Percentiles rank a stretch among this genome's conserved stretches.
phyloP scores from a whole-genome alignment of 1,140 invertebrate genomes.

The Habropoda laboriosa region DNA sequence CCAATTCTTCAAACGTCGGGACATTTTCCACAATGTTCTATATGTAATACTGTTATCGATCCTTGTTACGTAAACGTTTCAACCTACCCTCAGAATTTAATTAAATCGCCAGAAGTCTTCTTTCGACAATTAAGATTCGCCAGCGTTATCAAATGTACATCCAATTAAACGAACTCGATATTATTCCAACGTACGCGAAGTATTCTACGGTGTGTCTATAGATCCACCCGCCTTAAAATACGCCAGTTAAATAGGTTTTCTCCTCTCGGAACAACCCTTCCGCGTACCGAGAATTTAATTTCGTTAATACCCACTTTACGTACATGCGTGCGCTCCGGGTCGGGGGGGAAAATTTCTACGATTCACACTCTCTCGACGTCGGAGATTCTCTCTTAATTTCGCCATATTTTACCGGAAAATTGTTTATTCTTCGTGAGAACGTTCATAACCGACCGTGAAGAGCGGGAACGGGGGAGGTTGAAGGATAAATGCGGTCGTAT shows the following conservation, averaged over 20 bases:
- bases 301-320: slow-evolving; percentile 35
- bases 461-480: not conserved
- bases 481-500: slow-evolving; percentile 29
- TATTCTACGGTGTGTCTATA: slow-evolving; percentile 8
- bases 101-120: not conserved
- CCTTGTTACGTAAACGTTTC: not conserved
- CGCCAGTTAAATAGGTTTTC: slow-evolving; percentile 18
- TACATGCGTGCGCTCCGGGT: too few relatives aligned
- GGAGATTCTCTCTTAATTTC: slow-evolving; percentile 29
- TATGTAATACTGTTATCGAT: not conserved
- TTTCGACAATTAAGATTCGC: not conserved
- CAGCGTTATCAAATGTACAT: not conserved
- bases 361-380: slow-evolving; percentile 7
- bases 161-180: slow-evolving; percentile 27
- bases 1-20: not conserved
- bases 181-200: not conserved
- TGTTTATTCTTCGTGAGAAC: slow-evolving; percentile 28
- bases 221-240: slow-evolving; percentile 1
- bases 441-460: slow-evolving; percentile 14
- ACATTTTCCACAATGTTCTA: not conserved
- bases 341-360: not conserved
- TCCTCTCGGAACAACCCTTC: slow-evolving; percentile 2
- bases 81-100: not conserved
- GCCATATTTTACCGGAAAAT: slow-evolving; percentile 18
- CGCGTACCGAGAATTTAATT: slow-evolving; percentile 31